A percentile compares a stretch with the other conserved stretches of the same genome.
Evolutionary conservation across 2,797 vertebrate species (phyloP).

Genomic region (Rhinella marina): DNA sequence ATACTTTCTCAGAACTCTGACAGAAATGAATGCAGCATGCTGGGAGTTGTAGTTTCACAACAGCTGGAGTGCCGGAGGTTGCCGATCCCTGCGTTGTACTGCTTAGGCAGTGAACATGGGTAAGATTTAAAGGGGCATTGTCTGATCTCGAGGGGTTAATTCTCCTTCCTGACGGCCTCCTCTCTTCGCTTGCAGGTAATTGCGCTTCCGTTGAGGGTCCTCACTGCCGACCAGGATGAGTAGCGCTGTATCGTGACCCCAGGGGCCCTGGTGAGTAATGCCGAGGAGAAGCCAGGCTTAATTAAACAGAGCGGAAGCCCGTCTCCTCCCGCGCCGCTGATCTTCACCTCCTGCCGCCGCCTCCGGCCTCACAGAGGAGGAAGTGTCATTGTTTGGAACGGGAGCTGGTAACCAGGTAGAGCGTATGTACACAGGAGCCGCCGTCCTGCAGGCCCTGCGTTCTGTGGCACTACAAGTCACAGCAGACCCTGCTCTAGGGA

Average conservation of each 20-base stretch:
- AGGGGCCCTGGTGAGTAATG: slow-evolving; percentile 79
- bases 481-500: no score
- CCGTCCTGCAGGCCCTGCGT: no score
- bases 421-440: neutral
- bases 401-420: slow-evolving; percentile 26
- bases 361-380: neutral
- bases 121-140: neutral
- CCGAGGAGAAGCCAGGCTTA: slow-evolving; percentile 5
- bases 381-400: slow-evolving; percentile 29
- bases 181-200: slow-evolving; percentile 70
- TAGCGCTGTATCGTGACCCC: slow-evolving; percentile 81
- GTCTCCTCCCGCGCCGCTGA: neutral
- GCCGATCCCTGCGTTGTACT: no score
- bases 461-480: no score
- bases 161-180: neutral
- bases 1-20: no score
- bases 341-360: neutral
- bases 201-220: slow-evolving; percentile 67
- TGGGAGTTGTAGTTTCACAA: no score
- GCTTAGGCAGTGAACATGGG: no score
- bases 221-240: slow-evolving; percentile 72
- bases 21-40: no score
- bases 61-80: no score
- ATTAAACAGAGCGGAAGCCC: slow-evolving; percentile 21
- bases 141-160: neutral